Evolutionary conservation across 2,113 vertebrate genomes (phyloP).

Genomic region (Physeter macrocephalus): DNA sequence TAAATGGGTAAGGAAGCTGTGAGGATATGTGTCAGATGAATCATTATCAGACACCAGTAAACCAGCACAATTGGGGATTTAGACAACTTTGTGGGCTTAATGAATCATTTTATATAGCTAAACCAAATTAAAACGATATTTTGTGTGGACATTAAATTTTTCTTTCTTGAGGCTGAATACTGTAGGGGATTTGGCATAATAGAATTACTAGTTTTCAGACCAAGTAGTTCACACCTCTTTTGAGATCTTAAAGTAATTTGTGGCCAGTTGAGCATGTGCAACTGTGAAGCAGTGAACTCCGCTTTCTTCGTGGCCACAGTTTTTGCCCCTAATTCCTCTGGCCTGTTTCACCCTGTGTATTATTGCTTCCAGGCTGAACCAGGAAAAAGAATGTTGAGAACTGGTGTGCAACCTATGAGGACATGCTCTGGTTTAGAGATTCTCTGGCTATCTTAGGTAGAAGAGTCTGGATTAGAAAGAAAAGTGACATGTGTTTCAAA

Average conservation of each 20-base stretch:
- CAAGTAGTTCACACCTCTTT: neutral
- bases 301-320: neutral
- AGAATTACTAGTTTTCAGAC: neutral
- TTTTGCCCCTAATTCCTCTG: neutral
- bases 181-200: neutral
- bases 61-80: neutral
- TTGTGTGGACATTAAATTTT: neutral
- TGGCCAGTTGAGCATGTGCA: neutral
- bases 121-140: constrained; percentile 1
- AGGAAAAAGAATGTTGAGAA: neutral
- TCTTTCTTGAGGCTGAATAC: neutral
- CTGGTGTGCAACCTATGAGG: neutral
- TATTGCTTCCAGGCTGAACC: neutral
- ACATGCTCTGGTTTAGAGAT: neutral
- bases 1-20: neutral
- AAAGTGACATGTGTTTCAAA: neutral
- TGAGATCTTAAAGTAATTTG: neutral
- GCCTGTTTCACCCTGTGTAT: neutral
- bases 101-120: neutral
- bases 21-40: neutral
- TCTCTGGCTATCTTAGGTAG: neutral
- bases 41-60: neutral
- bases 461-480: neutral
- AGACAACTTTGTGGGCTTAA: neutral
- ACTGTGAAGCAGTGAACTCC: neutral